Evolutionary conservation across 2,888 invertebrate genomes (phyloP), one percentile per base, ranked within the genome.

Genomic region (Anaspis maculata): DNA sequence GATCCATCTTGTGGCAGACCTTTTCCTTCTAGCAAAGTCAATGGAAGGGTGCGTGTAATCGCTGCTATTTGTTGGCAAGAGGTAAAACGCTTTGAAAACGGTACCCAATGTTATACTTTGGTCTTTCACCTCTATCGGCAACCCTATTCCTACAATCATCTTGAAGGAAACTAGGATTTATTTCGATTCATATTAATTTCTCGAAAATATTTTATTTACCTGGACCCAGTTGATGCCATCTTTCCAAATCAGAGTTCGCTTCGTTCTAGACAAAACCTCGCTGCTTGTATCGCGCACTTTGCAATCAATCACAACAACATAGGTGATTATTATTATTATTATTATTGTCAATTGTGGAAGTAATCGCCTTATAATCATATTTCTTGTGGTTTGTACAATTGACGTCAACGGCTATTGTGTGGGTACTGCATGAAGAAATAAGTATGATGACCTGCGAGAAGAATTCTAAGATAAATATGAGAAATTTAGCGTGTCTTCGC

Each of bases 81-180:
- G 68, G 60, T 79, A 81, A 58, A 77, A 78, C 41, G 78, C 76
- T 59, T 81, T 81, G 15, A 79, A 70, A 11, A 78, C 78, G 6
- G 74, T 73, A 1, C 80, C 79, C 19, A 77, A 69, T 9, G 77
- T 75, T 3, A 80, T 73, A 44, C 77, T 68, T 44, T 74, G 69
- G 52, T 74, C 72, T 56, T 72, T 72, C 10, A 76, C 62, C 52
- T 78, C 77, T 15, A 79, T 72, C 2, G 80, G 79, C 14, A 80
- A 65, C 53, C 80, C 79, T 35, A 80, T 65, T 51, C 79, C 79
- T 30, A 77, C 70, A 45, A 80, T 76, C 46, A 80, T 72, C 80
- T 81, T n/a, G n/a, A n/a, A n/a, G n/a, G n/a, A n/a, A n/a, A n/a
- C n/a, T n/a, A n/a, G n/a, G 64, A 47, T 50, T 19, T 19, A 49